Percentiles rank a stretch among this genome's conserved stretches.
Evolutionary conservation across 1,140 invertebrate species (phyloP).

Genomic region (Hyles euphorbiae): DNA sequence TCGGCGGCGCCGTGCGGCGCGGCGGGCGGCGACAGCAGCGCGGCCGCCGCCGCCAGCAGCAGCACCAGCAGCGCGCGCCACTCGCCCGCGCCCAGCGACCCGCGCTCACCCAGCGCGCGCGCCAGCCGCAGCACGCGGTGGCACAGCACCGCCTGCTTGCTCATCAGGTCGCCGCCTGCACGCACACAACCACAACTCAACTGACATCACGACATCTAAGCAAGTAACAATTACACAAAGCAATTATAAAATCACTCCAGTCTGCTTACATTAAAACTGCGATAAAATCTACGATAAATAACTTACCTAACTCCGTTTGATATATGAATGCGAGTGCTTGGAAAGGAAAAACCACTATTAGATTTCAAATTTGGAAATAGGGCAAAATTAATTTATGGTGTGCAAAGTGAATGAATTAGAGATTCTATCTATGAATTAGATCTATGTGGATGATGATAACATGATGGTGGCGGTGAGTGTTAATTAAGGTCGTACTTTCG

Average conservation of each 20-base stretch:
- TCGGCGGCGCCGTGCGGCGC: constrained; percentile 96
- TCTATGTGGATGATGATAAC: no score
- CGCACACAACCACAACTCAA: background rate
- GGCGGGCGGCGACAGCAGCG: constrained; percentile 92
- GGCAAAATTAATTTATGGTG: no score
- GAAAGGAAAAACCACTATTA: constrained; percentile 26
- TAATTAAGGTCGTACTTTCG: constrained; percentile 81
- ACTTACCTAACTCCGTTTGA: constrained; percentile 89
- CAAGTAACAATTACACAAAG: background rate
- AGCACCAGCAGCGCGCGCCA: constrained; percentile 95
- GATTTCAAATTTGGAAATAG: no score
- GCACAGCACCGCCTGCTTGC: constrained; percentile 95
- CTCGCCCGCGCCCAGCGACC: constrained; percentile 88
- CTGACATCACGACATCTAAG: constrained; percentile 4
- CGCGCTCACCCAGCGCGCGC: constrained; percentile 90
- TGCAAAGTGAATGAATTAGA: no score
- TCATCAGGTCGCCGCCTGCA: constrained; percentile 90
- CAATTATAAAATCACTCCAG: no score
- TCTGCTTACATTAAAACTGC: no score
- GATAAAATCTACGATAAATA: background rate
- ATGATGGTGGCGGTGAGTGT: no score
- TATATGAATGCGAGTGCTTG: constrained; percentile 93
- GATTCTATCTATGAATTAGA: no score
- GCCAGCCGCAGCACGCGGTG: constrained; percentile 94
- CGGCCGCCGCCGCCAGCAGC: constrained; percentile 94